Percentiles rank a stretch among this genome's conserved stretches.
Evolutionary conservation across 2,113 vertebrate species (phyloP).

Genomic region (Cyprinodon tularosa): DNA sequence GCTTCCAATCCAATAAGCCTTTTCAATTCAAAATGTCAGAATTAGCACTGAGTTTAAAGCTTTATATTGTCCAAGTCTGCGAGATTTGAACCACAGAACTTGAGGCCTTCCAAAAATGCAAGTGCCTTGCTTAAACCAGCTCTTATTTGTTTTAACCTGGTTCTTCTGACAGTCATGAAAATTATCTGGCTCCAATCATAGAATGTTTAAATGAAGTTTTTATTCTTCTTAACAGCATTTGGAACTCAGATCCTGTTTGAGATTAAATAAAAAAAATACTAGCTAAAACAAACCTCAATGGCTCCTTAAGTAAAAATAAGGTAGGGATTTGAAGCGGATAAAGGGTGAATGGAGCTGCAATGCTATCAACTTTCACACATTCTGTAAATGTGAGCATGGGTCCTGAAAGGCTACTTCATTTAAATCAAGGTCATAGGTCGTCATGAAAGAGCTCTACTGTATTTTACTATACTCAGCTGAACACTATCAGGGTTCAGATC

Average conservation of each 20-base stretch:
- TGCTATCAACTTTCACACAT: conserved; percentile 17
- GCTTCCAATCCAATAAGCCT: too few species aligned
- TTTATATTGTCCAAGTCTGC: too few species aligned
- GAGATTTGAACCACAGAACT: too few species aligned
- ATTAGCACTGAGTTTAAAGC: too few species aligned
- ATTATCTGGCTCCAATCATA: too few species aligned
- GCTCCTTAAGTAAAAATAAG: neutral
- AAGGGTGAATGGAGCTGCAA: conserved; percentile 4
- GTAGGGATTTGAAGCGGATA: conserved; percentile 1
- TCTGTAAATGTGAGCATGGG: conserved; percentile 25
- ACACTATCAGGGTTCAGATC: conserved; percentile 42
- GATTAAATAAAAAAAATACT: neutral
- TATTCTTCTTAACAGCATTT: neutral
- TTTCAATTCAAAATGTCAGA: too few species aligned
- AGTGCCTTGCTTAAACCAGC: too few species aligned
- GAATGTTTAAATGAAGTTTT: neutral
- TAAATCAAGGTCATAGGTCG: conserved; percentile 40
- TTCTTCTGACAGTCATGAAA: neutral
- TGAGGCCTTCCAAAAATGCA: too few species aligned
- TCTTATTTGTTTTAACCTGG: neutral
- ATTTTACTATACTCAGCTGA: conserved; percentile 37
- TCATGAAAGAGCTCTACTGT: conserved; percentile 60
- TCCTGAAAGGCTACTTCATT: conserved; percentile 58
- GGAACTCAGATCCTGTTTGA: neutral
- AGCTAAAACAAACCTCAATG: neutral